Conservation (phyloP, 92 coral and sea anemone genomes). For the Siderastrea radians region DNA sequence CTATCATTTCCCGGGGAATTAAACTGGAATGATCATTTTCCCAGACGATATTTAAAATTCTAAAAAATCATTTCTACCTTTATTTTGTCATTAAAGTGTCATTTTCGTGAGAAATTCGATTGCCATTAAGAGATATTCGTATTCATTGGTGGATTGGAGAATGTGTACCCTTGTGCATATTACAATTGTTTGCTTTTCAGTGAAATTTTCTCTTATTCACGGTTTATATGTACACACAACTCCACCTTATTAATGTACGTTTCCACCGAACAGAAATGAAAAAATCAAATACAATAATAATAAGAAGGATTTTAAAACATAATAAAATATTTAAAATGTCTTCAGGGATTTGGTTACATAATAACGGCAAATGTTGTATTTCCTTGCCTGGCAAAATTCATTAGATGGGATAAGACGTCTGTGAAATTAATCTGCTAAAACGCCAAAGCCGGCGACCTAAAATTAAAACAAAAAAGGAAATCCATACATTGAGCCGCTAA, state of each 20-base stretch:
- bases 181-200: conserved; percentile 1
- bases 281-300: background rate
- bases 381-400: background rate
- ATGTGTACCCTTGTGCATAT: background rate
- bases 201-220: background rate
- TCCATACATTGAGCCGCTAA: too few species aligned
- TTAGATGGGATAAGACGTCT: background rate
- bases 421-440: background rate
- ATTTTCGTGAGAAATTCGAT: background rate
- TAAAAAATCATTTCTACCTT: background rate
- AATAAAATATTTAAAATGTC: background rate
- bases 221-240: background rate
- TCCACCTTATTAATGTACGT: background rate
- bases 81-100: conserved; percentile 1
- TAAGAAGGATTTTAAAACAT: background rate
- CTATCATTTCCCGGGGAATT: background rate
- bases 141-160: conserved; percentile 5
- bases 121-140: background rate
- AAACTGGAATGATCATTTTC: background rate
- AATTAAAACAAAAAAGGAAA: too few species aligned
- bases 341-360: background rate
- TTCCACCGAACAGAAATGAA: conserved; percentile 18
- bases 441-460: too few species aligned
- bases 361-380: background rate
- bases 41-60: background rate